Conservation (phyloP, 2,113 vertebrate species). For the Dinomys branickii region DNA sequence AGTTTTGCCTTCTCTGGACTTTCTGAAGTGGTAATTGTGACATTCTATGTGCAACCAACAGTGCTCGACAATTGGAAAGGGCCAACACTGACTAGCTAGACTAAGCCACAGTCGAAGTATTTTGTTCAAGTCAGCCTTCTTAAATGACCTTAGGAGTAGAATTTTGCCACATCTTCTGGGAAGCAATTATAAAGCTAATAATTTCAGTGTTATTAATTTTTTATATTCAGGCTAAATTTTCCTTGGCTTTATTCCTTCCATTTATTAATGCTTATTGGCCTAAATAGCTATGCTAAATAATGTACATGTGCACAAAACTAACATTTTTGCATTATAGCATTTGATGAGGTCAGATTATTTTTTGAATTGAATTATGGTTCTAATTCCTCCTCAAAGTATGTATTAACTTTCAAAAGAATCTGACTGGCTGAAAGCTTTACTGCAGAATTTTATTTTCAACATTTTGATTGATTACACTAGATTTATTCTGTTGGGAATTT, state of each 20-base stretch:
- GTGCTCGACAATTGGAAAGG: conserved; percentile 34
- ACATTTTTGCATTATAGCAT: conserved; percentile 29
- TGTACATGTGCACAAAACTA: conserved; percentile 58
- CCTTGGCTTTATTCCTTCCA: conserved; percentile 76
- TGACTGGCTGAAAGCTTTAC: background rate
- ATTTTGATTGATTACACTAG: background rate
- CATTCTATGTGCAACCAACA: background rate
- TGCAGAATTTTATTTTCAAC: conserved; percentile 26
- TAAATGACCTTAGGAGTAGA: conserved; percentile 77
- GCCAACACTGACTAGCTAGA: conserved; percentile 42
- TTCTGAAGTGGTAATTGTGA: conserved; percentile 18
- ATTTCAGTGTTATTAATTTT: conserved; percentile 83
- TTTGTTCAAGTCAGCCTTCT: conserved; percentile 68
- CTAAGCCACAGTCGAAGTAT: conserved; percentile 37
- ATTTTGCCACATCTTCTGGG: conserved; percentile 78
- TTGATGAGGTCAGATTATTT: background rate
- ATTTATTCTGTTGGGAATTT: conserved; percentile 24
- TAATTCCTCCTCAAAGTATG: background rate
- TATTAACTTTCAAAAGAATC: background rate
- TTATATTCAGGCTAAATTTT: conserved; percentile 80
- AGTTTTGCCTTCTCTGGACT: conserved; percentile 45
- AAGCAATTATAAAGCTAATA: conserved; percentile 83
- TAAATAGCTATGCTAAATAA: conserved; percentile 58
- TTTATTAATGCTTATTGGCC: conserved; percentile 65
- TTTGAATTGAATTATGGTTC: background rate